Evolutionary conservation across 2,113 vertebrate species (phyloP).

Genomic region (Crotalus horridus): DNA sequence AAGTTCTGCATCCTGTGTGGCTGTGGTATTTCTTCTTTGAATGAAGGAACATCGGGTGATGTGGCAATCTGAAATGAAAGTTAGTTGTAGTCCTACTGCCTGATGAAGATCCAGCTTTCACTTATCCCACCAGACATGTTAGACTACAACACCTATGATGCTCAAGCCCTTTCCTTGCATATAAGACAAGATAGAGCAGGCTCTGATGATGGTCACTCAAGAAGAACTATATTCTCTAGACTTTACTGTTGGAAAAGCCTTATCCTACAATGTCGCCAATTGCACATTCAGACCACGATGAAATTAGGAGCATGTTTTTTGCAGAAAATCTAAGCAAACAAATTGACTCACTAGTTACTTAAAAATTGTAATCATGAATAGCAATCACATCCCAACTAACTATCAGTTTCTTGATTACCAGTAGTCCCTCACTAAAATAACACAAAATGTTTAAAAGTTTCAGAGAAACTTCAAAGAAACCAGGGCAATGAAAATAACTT

Average conservation of each 20-base stretch:
- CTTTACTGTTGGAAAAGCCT: background rate
- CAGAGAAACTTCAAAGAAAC: slow-evolving; percentile 39
- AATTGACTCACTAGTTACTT: background rate
- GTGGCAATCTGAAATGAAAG: slow-evolving; percentile 63
- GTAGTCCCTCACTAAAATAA: fast-evolving
- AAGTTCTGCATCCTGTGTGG: slow-evolving; percentile 72
- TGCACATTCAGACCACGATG: background rate
- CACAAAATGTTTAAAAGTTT: slow-evolving; percentile 11
- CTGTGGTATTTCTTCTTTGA: slow-evolving; percentile 42
- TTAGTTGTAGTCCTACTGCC: background rate
- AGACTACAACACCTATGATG: background rate
- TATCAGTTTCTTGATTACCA: background rate
- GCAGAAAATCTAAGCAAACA: background rate
- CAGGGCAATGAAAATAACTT: background rate
- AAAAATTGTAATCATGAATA: background rate
- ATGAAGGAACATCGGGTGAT: slow-evolving; percentile 8
- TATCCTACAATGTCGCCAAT: background rate
- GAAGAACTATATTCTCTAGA: background rate
- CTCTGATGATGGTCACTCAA: background rate
- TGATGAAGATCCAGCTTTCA: background rate
- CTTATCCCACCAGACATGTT: background rate
- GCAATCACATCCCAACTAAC: background rate
- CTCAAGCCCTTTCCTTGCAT: background rate
- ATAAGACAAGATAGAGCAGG: background rate
- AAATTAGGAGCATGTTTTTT: background rate